These are phyloP conservation scores for Argyrosomus regius DNA, from an alignment of 2,797 vertebrate genomes.

Conservation along the genomic window DNA sequence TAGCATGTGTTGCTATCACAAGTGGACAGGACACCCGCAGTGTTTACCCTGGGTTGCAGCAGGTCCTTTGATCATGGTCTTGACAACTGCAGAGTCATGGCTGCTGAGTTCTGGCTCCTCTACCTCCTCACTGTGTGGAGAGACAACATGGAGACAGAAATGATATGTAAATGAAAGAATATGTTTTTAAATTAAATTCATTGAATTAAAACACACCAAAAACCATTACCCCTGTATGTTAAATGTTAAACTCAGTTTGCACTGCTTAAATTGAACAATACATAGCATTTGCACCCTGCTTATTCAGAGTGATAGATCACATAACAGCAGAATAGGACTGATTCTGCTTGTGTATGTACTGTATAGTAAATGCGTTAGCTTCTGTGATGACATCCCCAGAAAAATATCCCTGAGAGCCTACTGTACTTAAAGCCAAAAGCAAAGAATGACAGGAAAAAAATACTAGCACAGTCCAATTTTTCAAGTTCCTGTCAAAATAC, in stretches of 20 bases:
- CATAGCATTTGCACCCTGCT: not conserved
- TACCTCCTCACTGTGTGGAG: slow-evolving; percentile 78
- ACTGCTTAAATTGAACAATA: not conserved
- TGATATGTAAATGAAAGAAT: slow-evolving; percentile 2
- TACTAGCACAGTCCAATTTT: slow-evolving; percentile 8
- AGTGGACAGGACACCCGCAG: not conserved
- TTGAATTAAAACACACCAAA: slow-evolving; percentile 1
- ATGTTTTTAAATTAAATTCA: slow-evolving; percentile 17
- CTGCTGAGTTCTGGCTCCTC: slow-evolving; percentile 76
- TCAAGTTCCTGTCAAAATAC: slow-evolving; percentile 58
- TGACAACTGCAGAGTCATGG: slow-evolving; percentile 71
- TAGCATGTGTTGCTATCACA: slow-evolving; percentile 2
- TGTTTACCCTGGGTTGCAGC: slow-evolving; percentile 79
- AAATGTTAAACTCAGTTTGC: not conserved
- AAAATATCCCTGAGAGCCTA: not conserved
- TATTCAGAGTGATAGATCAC: not conserved
- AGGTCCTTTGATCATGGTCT: slow-evolving; percentile 78
- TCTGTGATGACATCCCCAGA: not conserved
- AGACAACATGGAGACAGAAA: slow-evolving; percentile 42
- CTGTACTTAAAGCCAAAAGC: not conserved
- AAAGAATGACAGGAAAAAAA: not conserved
- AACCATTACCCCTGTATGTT: not conserved
- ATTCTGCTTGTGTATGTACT: not conserved
- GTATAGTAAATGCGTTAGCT: not conserved
- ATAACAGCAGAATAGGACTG: not conserved